phyloP scores from a whole-genome alignment of 2,888 invertebrate species.

The Meloe dianella region DNA sequence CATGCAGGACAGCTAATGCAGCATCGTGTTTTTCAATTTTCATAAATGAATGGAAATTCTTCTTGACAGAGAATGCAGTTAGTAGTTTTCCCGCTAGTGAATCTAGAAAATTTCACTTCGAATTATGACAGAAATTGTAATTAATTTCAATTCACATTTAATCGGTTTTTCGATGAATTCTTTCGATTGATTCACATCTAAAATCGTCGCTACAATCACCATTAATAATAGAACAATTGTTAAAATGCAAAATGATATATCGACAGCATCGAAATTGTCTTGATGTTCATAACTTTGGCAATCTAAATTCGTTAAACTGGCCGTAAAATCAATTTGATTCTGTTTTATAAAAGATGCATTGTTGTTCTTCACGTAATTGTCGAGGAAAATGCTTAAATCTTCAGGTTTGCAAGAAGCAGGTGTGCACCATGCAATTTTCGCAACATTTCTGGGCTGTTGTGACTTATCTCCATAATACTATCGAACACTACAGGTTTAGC shows the following conservation, averaged over 20 bases:
- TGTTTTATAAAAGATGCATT: slow-evolving; percentile 44
- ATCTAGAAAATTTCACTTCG: slow-evolving; percentile 22
- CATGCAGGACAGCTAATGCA: slow-evolving; percentile 63
- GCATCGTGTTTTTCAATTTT: slow-evolving; percentile 57
- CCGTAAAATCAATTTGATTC: slow-evolving; percentile 40
- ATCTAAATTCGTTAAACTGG: slow-evolving; percentile 31
- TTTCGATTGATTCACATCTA: slow-evolving; percentile 45
- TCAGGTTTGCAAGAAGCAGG: slow-evolving; percentile 53
- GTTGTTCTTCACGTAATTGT: slow-evolving; percentile 49
- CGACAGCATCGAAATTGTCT: slow-evolving; percentile 46
- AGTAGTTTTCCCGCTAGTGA: slow-evolving; percentile 30
- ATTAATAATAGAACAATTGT: slow-evolving; percentile 47
- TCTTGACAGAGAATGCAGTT: slow-evolving; percentile 52
- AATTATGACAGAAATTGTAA: background rate
- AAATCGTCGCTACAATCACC: slow-evolving; percentile 52
- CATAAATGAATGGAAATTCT: slow-evolving; percentile 57
- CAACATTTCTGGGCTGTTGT: slow-evolving; percentile 49
- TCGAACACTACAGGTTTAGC: slow-evolving; percentile 31
- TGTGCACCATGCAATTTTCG: slow-evolving; percentile 54
- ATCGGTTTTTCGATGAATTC: slow-evolving; percentile 45
- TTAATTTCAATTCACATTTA: slow-evolving; percentile 18
- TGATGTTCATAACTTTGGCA: slow-evolving; percentile 51
- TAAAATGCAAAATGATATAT: slow-evolving; percentile 54
- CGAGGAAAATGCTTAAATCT: slow-evolving; percentile 50
- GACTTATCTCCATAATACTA: slow-evolving; percentile 51